These are phyloP conservation scores for Tetraodon nigroviridis DNA, from an alignment of 2,113 vertebrate species.

Conservation along the genomic window DNA sequence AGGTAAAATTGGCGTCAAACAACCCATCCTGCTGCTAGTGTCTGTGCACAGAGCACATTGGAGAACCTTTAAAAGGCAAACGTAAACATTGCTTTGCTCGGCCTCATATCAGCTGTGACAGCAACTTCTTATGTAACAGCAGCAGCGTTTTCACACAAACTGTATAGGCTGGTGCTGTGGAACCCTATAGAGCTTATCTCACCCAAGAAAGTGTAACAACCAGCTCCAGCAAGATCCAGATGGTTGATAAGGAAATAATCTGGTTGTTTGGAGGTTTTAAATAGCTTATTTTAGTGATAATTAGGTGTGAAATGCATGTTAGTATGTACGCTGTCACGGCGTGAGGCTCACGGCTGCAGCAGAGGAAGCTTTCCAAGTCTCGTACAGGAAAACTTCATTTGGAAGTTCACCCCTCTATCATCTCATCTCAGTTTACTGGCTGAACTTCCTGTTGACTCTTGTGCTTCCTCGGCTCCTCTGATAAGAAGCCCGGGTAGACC, in stretches of 20 bases:
- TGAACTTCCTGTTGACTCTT: slow-evolving; percentile 76
- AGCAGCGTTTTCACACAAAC: slow-evolving; percentile 21
- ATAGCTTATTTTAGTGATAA: background rate
- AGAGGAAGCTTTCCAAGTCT: slow-evolving; percentile 38
- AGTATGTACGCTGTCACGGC: slow-evolving; percentile 5
- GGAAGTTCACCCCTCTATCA: slow-evolving; percentile 61
- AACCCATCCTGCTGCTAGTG: background rate
- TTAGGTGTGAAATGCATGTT: background rate
- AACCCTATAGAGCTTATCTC: background rate
- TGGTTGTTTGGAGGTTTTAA: background rate
- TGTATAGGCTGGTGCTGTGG: slow-evolving; percentile 1
- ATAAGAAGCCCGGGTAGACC: slow-evolving; percentile 75
- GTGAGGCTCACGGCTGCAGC: slow-evolving; percentile 14
- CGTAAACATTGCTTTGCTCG: slow-evolving; percentile 6
- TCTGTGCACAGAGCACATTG: background rate
- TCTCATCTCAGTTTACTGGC: slow-evolving; percentile 74
- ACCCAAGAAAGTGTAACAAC: background rate
- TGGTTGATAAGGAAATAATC: background rate
- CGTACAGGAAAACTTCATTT: slow-evolving; percentile 68
- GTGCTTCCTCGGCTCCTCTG: slow-evolving; percentile 75
- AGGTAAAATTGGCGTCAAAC: too few species aligned
- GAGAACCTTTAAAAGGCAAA: slow-evolving; percentile 31
- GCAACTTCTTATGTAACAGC: slow-evolving; percentile 39
- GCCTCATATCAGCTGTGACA: slow-evolving; percentile 17
- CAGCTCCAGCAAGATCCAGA: background rate